Evolutionary conservation across 2,113 vertebrate species (phyloP), one percentile per base, ranked within the genome.

Genomic region (Apteryx mantelli): DNA sequence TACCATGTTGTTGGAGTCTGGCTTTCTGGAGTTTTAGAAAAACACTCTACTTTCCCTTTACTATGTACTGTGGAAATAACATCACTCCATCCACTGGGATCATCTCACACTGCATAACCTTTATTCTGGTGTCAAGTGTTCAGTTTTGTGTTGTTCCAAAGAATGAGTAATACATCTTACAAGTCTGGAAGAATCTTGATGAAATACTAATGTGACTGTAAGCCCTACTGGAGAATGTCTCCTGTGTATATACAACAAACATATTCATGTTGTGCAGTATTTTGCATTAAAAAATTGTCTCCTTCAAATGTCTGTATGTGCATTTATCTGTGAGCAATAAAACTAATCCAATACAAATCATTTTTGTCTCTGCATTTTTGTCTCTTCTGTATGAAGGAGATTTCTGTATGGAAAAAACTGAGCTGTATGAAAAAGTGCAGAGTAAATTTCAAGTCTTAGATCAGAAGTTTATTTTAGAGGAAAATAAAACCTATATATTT

Each of bases 371-470:
- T 92, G 65, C 58, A 69, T 30, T 38, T 38, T 38, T 38, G 36
- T 38, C 36, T 38, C 36, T 38, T 38, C 30, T 21, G 19, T 40
- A 9, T 11, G 71, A 90, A 25, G 30, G 83, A 42, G 44, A 65
- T 85, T 73, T 69, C 77, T 93, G 17, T 48, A 75, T 25, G 4
- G 6, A 11, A 66, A 55, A 76, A 76, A 78, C 32, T 69, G 42
- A 92, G 7, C 7, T 87, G 25, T 53, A 55, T 34, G 65, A 56
- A 92, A 91, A 82, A 93, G 26, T 15, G 15, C 8, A 38, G 66
- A 96, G 89, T 93, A 91, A 92, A 96, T 89, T 73, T 50, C 18
- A 70, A 80, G 11, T 60, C 11, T 76, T 65, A 89, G 55, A 64
- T 36, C 36, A 71, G 20, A 61, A 50, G 5, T 40, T 77, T 30